Conservation (phyloP, 2,888 invertebrate species). For the Diachrysia chrysitis region DNA sequence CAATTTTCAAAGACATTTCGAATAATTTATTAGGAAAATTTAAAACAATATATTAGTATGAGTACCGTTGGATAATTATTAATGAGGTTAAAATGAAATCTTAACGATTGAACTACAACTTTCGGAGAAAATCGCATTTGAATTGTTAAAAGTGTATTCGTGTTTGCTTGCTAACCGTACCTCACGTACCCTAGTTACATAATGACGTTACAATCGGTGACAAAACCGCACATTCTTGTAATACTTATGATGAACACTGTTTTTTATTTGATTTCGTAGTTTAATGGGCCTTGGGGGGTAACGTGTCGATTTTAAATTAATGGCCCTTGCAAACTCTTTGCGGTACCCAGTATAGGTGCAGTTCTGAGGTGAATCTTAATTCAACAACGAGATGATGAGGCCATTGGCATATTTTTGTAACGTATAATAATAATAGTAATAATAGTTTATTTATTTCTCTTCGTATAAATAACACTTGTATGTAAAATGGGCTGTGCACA, state of each 20-base stretch:
- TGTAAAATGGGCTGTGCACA: no score
- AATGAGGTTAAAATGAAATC: not conserved
- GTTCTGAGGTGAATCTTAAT: not conserved
- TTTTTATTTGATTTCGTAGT: not conserved
- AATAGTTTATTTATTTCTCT: no score
- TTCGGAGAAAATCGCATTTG: not conserved
- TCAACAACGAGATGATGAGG: not conserved
- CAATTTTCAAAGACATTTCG: not conserved
- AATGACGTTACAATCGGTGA: conserved; percentile 9
- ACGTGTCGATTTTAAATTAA: not conserved
- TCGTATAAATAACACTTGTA: no score
- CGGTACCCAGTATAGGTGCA: not conserved
- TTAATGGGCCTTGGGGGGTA: not conserved
- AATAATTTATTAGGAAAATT: not conserved
- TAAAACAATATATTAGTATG: no score
- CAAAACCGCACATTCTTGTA: conserved; percentile 10
- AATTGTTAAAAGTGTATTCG: not conserved
- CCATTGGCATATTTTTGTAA: not conserved
- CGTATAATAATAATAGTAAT: no score
- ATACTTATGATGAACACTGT: not conserved
- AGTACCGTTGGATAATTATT: not conserved
- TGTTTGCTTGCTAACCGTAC: not conserved
- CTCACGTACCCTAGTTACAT: conserved; percentile 25
- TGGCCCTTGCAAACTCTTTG: not conserved
- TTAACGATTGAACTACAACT: not conserved